Conservation (phyloP, 2,113 vertebrate genomes). For the Casuarius casuarius region DNA sequence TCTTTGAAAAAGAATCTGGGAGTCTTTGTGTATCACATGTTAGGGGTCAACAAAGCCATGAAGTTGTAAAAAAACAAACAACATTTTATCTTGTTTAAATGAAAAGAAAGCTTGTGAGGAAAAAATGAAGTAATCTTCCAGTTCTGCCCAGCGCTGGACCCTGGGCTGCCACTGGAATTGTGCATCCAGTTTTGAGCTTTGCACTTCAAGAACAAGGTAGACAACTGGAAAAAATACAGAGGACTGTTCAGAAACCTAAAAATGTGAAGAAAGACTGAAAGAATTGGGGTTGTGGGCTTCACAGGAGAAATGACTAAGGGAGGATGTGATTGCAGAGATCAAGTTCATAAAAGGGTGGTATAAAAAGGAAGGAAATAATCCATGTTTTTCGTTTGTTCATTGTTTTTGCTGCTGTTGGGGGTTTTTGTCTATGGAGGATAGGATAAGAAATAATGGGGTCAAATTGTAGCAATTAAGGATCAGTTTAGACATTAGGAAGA, state of each 20-base stretch:
- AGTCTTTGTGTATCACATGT: slow-evolving; percentile 40
- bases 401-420: background rate
- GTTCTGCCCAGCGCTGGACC: background rate
- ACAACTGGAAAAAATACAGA: background rate
- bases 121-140: background rate
- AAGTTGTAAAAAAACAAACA: slow-evolving; percentile 38
- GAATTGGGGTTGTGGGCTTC: background rate
- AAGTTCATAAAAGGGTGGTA: background rate
- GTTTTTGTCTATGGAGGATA: background rate
- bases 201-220: background rate
- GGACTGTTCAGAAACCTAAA: background rate
- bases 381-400: background rate
- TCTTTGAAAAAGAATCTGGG: slow-evolving; percentile 33
- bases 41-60: slow-evolving; percentile 20
- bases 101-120: slow-evolving; percentile 20
- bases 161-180: background rate
- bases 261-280: background rate
- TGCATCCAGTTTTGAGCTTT: background rate
- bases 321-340: background rate
- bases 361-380: background rate
- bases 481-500: background rate
- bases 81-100: slow-evolving; percentile 46
- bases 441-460: background rate
- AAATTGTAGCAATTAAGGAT: background rate
- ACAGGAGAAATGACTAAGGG: background rate